Percentiles rank a stretch among this genome's conserved stretches.
These are phyloP conservation scores for Ochropacha duplaris DNA, from an alignment of 2,888 invertebrate genomes.

Conservation along the genomic window DNA sequence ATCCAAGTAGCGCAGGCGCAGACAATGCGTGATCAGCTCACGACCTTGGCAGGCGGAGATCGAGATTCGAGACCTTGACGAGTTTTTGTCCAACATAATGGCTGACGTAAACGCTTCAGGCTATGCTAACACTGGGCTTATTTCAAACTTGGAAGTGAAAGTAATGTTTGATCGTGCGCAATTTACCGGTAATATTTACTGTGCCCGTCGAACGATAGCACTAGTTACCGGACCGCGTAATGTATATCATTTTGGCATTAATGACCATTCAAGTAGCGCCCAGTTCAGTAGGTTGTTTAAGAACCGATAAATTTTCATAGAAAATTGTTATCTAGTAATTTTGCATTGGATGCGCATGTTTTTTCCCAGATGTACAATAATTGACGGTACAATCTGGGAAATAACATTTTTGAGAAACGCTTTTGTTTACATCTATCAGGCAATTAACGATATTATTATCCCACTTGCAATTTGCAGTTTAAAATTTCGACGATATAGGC, in stretches of 20 bases:
- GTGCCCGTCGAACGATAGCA: constrained; percentile 10
- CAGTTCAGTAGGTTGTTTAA: neutral
- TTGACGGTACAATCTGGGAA: too few relatives aligned
- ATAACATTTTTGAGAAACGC: neutral
- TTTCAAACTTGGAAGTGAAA: constrained; percentile 28
- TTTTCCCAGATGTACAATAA: too few relatives aligned
- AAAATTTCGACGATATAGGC: too few relatives aligned
- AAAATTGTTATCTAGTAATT: neutral
- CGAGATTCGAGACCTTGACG: constrained; percentile 51
- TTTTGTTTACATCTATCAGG: too few relatives aligned
- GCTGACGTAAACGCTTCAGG: constrained; percentile 35
- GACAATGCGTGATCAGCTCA: constrained; percentile 46
- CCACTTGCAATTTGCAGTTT: too few relatives aligned
- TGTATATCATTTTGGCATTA: constrained; percentile 1
- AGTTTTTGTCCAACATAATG: constrained; percentile 40
- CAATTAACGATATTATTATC: too few relatives aligned
- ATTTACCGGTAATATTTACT: constrained; percentile 26
- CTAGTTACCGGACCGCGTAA: constrained; percentile 4
- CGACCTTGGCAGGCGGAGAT: constrained; percentile 53
- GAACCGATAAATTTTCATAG: neutral
- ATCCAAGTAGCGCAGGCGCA: constrained; percentile 14
- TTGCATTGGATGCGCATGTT: constrained; percentile 1
- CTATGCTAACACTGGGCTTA: constrained; percentile 7
- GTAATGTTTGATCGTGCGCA: constrained; percentile 24
- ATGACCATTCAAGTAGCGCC: neutral